Base-by-base conservation (phyloP, 2,113 vertebrate species). In the Cynocephalus volans region DNA sequence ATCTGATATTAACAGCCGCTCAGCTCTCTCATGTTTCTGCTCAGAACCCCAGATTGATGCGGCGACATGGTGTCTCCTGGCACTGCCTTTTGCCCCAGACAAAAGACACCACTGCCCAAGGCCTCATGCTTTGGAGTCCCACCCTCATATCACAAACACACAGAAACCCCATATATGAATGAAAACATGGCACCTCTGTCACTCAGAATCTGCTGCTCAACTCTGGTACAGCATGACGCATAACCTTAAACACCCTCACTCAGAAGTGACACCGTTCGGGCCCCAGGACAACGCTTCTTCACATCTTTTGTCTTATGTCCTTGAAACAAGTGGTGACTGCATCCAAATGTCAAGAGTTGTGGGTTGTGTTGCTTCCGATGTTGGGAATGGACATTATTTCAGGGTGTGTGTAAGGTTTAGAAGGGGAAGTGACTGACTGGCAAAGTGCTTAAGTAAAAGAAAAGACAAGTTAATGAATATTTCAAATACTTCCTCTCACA, bases 381-480 rank as follows among this genome's bases (percentile, higher is more conserved):
- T 23, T 72, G 67, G 76, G 85, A 41, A n/a, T 24, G 72, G 48
- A 76, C 64, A 8, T 52, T 31, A 80, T 54, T 93, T 90, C 80
- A 77, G 36, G 48, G 41, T 23, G 50, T n/a, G 17, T n/a, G 18
- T 80, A n/a, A 36, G 48, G 52, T 50, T 56, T 41, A 36, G 75
- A 56, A 48, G 45, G 4, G 41, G 0, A 58, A n/a, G 62, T 17
- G 9, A 50, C 8, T 50, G 58, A 84, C 18, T 54, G 94, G 45
- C 90, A 89, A 77, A 88, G 33, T 2, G 1, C 86, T 86, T 31
- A 15, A 45, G 75, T 58, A 45, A 86, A 89, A 95, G 73, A 93
- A 72, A 76, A 87, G 67, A 79, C 79, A 86, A 69, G 65, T 81
- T n/a, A 52, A 89, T 95, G 79, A 92, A 50, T 79, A 87, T 33